Percentiles rank a stretch among this genome's conserved stretches.
phyloP scores from a whole-genome alignment of 2,888 invertebrate species.

The Schizaphis graminum region DNA sequence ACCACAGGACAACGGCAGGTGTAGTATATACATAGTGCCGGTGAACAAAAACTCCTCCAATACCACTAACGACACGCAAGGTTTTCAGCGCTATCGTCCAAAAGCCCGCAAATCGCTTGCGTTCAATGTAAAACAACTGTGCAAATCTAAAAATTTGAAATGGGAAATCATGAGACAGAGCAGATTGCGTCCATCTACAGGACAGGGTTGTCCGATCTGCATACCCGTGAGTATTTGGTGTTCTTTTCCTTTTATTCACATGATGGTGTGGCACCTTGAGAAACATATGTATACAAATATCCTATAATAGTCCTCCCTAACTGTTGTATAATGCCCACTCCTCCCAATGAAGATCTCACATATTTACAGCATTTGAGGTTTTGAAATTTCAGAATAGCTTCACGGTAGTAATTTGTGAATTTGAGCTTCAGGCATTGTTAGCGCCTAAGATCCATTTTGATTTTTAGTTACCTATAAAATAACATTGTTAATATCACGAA shows the following conservation, averaged over 20 bases:
- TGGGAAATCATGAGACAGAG: conserved; percentile 21
- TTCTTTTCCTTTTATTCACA: not conserved
- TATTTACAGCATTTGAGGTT: too few relatives aligned
- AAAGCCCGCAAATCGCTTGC: not conserved
- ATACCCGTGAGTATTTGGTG: conserved; percentile 33
- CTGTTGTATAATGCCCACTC: too few relatives aligned
- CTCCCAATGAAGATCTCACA: too few relatives aligned
- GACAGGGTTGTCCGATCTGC: conserved; percentile 53
- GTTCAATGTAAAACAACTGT: conserved; percentile 24
- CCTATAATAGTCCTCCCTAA: too few relatives aligned
- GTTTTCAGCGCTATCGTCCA: not conserved
- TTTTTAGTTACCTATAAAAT: too few relatives aligned
- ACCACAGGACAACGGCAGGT: not conserved
- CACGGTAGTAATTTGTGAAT: too few relatives aligned
- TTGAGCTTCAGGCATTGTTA: too few relatives aligned
- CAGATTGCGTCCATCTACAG: not conserved
- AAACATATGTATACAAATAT: not conserved
- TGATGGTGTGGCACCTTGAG: not conserved
- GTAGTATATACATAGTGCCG: conserved; percentile 1
- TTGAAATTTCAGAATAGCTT: too few relatives aligned
- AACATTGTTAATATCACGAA: too few relatives aligned
- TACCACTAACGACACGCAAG: too few relatives aligned
- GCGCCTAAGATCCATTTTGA: too few relatives aligned
- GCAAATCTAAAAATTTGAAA: not conserved
- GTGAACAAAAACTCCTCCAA: not conserved